Evolutionary conservation across 2,888 invertebrate genomes (phyloP).

Genomic region (Tenodera sinensis): DNA sequence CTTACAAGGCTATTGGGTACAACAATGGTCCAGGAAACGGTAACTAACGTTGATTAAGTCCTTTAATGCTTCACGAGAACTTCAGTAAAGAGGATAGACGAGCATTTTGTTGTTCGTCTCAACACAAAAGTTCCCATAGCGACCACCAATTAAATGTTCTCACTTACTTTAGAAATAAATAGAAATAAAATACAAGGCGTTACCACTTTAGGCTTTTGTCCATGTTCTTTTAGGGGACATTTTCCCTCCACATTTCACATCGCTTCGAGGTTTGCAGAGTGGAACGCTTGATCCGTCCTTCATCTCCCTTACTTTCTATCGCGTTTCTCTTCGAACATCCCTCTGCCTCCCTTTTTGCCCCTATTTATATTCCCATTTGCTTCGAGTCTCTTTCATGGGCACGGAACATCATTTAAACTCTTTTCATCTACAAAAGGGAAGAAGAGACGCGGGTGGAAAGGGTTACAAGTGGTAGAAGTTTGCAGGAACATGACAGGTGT

Average conservation of each 20-base stretch:
- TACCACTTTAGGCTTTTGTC: background rate
- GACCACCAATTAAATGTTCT: background rate
- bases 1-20: too few species aligned
- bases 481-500: conserved; percentile 18
- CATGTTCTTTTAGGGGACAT: background rate
- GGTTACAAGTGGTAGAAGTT: background rate
- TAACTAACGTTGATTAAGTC: too few species aligned
- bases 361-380: conserved; percentile 2
- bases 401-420: conserved; percentile 6
- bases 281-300: background rate
- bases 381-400: background rate
- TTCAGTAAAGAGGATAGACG: background rate
- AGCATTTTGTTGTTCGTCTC: too few species aligned
- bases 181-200: background rate
- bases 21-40: too few species aligned
- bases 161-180: background rate
- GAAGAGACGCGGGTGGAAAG: background rate
- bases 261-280: background rate
- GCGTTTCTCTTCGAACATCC: background rate
- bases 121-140: background rate
- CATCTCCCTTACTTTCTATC: background rate
- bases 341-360: background rate
- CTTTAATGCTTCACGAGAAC: background rate
- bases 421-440: background rate
- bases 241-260: background rate